A percentile compares a stretch with the other conserved stretches of the same genome.
These are phyloP conservation scores for Epirrhoe alternata DNA, from an alignment of 2,888 invertebrate species.

Conservation along the genomic window DNA sequence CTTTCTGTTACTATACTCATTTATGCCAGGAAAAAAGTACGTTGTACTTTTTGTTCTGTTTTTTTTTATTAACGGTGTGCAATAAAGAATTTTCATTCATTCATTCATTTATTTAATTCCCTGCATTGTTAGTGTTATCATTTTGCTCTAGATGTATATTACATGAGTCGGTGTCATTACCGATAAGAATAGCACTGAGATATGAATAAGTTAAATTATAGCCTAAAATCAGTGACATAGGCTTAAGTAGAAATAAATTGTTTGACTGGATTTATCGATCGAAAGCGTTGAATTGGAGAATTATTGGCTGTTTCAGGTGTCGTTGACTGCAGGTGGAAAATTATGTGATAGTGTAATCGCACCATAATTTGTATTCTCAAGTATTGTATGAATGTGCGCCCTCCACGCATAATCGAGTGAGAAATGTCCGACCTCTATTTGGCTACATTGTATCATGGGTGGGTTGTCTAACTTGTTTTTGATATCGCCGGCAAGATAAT, in stretches of 20 bases:
- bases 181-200: no score
- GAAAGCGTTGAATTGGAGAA: conserved; percentile 30
- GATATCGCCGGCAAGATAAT: no score
- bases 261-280: conserved; percentile 23
- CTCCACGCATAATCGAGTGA: not conserved
- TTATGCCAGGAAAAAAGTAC: no score
- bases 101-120: no score
- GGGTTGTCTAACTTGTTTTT: not conserved
- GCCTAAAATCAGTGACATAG: not conserved
- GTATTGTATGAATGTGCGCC: not conserved
- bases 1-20: no score
- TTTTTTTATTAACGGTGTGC: no score
- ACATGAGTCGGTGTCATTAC: no score
- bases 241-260: conserved; percentile 6
- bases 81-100: no score
- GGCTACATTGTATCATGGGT: not conserved
- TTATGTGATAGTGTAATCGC: conserved; percentile 25
- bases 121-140: no score
- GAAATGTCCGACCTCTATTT: conserved; percentile 5
- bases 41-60: no score
- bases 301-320: conserved; percentile 33
- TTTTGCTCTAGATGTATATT: no score
- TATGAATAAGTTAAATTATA: no score
- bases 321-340: conserved; percentile 22
- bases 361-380: conserved; percentile 24